phyloP scores from a whole-genome alignment of 2,888 invertebrate genomes.

The Diaprepes abbreviatus region DNA sequence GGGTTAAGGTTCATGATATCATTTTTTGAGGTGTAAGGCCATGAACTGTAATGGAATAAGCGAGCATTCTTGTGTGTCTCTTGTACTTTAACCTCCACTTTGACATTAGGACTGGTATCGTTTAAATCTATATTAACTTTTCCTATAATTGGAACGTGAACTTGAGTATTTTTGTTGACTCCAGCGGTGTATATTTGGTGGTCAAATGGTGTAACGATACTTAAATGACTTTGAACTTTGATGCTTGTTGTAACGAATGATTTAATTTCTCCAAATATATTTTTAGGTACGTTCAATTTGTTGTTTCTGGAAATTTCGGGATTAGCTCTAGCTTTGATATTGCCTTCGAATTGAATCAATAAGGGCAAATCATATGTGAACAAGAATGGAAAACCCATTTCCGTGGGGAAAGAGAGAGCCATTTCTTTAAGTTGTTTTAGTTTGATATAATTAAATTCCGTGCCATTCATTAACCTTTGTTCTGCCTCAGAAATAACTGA shows the following conservation, averaged over 20 bases:
- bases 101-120: slow-evolving; percentile 67
- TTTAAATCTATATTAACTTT: slow-evolving; percentile 68
- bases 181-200: slow-evolving; percentile 73
- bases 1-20: slow-evolving; percentile 72
- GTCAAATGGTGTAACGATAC: slow-evolving; percentile 76
- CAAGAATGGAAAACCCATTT: slow-evolving; percentile 78
- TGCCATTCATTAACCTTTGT: slow-evolving; percentile 67
- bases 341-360: slow-evolving; percentile 70
- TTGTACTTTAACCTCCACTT: slow-evolving; percentile 69
- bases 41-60: slow-evolving; percentile 73
- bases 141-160: slow-evolving; percentile 70
- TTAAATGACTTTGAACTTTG: slow-evolving; percentile 73
- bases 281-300: slow-evolving; percentile 60
- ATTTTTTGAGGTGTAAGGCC: slow-evolving; percentile 76
- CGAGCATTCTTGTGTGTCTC: slow-evolving; percentile 69
- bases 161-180: slow-evolving; percentile 73
- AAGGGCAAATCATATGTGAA: slow-evolving; percentile 74
- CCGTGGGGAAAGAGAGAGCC: slow-evolving; percentile 77
- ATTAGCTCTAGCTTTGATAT: slow-evolving; percentile 67
- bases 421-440: slow-evolving; percentile 72
- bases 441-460: slow-evolving; percentile 73
- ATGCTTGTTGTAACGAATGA: slow-evolving; percentile 70
- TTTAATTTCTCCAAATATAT: slow-evolving; percentile 68
- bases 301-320: slow-evolving; percentile 60
- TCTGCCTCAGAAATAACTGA: slow-evolving; percentile 65